Evolutionary conservation across 1,140 invertebrate genomes (phyloP).

Genomic region (Bactericera cockerelli): DNA sequence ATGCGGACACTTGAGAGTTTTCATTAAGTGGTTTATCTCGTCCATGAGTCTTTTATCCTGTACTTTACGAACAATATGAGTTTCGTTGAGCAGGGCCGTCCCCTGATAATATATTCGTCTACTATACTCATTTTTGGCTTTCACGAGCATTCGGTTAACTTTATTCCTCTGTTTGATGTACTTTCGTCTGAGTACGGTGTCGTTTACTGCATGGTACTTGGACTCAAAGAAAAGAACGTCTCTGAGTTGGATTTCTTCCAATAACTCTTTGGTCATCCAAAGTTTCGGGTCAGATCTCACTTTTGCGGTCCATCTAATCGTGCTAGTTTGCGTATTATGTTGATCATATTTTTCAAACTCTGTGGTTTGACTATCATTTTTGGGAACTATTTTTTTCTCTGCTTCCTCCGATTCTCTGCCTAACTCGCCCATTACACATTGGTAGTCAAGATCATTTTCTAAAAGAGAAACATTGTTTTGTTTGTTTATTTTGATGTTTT

Average conservation of each 20-base stretch:
- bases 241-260: neutral
- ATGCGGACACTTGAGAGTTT: neutral
- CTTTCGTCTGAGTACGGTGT: neutral
- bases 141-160: neutral
- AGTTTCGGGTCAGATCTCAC: neutral
- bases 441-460: no score
- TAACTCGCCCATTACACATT: no score
- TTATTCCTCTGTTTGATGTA: conserved; percentile 4
- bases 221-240: neutral
- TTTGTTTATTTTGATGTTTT: no score
- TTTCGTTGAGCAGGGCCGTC: neutral
- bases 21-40: neutral
- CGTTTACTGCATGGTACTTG: neutral
- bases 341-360: no score
- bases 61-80: neutral
- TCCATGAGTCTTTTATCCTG: neutral
- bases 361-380: no score
- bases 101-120: neutral
- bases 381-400: no score
- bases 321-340: neutral
- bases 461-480: no score
- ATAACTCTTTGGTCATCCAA: neutral
- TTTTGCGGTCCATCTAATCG: neutral
- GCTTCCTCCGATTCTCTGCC: no score
- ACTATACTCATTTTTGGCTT: neutral